Evolutionary conservation across 2,113 vertebrate species (phyloP).

Genomic region (Pristiophorus japonicus): DNA sequence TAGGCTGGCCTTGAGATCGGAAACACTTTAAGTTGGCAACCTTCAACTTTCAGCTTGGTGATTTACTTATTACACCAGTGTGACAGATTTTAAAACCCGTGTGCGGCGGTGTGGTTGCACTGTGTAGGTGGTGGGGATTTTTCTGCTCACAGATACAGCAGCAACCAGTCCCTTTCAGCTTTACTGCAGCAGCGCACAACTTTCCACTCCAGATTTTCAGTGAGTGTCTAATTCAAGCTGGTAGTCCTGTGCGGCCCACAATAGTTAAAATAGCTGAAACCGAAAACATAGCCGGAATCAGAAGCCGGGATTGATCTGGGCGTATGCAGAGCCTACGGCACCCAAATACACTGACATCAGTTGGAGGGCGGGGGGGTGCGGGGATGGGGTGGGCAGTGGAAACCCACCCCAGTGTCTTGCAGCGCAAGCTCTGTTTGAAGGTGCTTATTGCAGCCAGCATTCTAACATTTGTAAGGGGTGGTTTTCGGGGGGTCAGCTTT

Average conservation of each 20-base stretch:
- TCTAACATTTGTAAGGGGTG: too few relatives aligned
- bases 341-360: not conserved
- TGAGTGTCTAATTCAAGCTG: not conserved
- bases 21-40: not conserved
- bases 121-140: not conserved
- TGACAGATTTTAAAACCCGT: not conserved
- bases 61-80: not conserved
- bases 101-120: not conserved
- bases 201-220: not conserved
- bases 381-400: not conserved
- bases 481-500: too few relatives aligned
- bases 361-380: too few relatives aligned
- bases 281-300: not conserved
- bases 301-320: not conserved
- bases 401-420: not conserved
- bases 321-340: too few relatives aligned
- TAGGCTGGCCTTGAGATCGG: not conserved
- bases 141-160: not conserved
- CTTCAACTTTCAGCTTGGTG: not conserved
- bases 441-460: not conserved
- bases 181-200: not conserved
- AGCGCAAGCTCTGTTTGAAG: not conserved
- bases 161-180: not conserved
- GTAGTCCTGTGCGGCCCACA: not conserved
- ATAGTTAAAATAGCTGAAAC: not conserved